These are phyloP conservation scores for Sardina pilchardus DNA, from an alignment of 2,113 vertebrate genomes.

Conservation along the genomic window DNA sequence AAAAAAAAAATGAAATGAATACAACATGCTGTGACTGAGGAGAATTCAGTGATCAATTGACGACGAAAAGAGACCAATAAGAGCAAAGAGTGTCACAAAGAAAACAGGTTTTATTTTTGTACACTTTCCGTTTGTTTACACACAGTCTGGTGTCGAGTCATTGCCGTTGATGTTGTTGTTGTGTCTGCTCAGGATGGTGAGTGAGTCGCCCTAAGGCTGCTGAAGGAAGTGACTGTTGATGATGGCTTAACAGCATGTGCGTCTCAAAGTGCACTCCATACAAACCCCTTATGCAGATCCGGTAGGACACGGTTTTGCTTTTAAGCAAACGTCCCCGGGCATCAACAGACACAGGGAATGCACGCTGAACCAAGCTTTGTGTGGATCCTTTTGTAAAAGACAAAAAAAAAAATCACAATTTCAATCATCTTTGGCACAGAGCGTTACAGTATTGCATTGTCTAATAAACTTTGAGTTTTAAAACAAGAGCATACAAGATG, in stretches of 20 bases:
- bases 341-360: neutral
- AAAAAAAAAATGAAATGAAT: neutral
- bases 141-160: neutral
- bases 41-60: neutral
- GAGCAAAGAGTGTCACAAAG: neutral
- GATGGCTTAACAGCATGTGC: neutral
- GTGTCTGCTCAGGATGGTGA: neutral
- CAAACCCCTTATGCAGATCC: neutral
- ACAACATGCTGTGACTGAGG: neutral
- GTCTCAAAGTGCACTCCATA: neutral
- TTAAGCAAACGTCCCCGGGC: neutral
- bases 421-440: neutral
- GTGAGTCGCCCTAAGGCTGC: neutral
- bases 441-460: neutral
- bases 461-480: conserved; percentile 10
- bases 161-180: neutral
- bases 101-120: conserved; percentile 9
- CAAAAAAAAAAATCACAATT: neutral
- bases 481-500: neutral
- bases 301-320: neutral
- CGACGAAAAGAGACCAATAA: neutral
- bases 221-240: neutral
- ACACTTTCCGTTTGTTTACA: neutral
- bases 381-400: neutral
- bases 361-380: neutral